Percentiles rank a stretch among this genome's conserved stretches.
phyloP scores from a whole-genome alignment of 2,113 vertebrate species.

The Zosterops lateralis region DNA sequence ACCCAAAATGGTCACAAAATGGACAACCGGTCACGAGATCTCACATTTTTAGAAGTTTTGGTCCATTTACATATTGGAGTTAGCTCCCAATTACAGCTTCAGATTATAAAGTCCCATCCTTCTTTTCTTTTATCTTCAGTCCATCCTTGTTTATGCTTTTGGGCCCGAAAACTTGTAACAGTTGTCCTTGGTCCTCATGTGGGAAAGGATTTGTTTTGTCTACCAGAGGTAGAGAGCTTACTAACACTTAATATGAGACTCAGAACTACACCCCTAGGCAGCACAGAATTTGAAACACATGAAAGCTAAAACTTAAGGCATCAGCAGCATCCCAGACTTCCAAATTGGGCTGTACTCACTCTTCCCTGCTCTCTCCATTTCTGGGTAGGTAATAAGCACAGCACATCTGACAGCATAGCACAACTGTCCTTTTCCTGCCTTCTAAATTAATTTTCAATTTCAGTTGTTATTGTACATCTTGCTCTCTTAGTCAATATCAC shows the following conservation, averaged over 20 bases:
- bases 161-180: neutral
- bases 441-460: neutral
- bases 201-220: neutral
- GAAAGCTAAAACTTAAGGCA: neutral
- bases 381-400: neutral
- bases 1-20: neutral
- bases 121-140: neutral
- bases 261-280: neutral
- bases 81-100: neutral
- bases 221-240: neutral
- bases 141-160: neutral
- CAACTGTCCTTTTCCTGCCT: neutral
- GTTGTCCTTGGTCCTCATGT: neutral
- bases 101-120: neutral
- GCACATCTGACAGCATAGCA: neutral
- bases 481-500: neutral
- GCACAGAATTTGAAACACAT: neutral
- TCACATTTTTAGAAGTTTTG: neutral
- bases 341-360: neutral
- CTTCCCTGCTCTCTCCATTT: neutral
- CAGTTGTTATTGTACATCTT: neutral
- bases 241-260: neutral
- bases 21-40: rapidly evolving
- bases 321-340: neutral
- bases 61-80: neutral